Base-by-base conservation (phyloP, 1,140 invertebrate genomes). In the Drosophila sucinea region DNA sequence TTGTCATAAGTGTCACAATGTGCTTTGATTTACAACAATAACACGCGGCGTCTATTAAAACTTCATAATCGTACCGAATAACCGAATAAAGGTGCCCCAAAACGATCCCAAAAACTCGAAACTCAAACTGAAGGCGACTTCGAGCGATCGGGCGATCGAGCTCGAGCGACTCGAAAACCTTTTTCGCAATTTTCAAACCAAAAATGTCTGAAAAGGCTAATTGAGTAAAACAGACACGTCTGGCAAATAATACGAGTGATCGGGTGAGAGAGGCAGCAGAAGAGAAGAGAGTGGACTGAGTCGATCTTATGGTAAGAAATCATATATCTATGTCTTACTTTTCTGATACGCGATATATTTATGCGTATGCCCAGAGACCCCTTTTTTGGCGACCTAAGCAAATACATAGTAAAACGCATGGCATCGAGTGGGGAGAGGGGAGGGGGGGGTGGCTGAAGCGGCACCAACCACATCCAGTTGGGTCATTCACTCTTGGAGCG, bases 351-450 rank as follows among this genome's bases (percentile, higher is more conserved):
- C 35, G 35, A 38, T 38, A 79, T 87, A 89, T 87, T 83, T 87
- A 87, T 87, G 84, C 80, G 84, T 84, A 80, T 89, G 84, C 79
- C 77, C 44, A 51, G 44, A 83, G 84, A 72, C 77, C 85, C 80
- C 84, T 89, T 89, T 89, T 89, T 89, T 83, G 84, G 84, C 85
- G 85, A 89, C 85, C 84, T 89, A 89, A 89, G 85, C 84, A 89
- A 89, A 89, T 89, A 89, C 84, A 75, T 74, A 58, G 57, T 10
- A 60, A 44, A 51, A 51, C 44, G 6, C 38, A 67, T 60, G 27
- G 10, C 35, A 38, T 38, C 35, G 35, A 38, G 3, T 3, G 35
- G 7, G 35, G 3, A 10, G 8, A 10, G 10, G 35, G 10, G 7
- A 10, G 3, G 35, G 35, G 35, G 4, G 2, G 10, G 35, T 2